Base-by-base conservation (phyloP, 2,888 invertebrate genomes). In the Synanthedon tipuliformis region DNA sequence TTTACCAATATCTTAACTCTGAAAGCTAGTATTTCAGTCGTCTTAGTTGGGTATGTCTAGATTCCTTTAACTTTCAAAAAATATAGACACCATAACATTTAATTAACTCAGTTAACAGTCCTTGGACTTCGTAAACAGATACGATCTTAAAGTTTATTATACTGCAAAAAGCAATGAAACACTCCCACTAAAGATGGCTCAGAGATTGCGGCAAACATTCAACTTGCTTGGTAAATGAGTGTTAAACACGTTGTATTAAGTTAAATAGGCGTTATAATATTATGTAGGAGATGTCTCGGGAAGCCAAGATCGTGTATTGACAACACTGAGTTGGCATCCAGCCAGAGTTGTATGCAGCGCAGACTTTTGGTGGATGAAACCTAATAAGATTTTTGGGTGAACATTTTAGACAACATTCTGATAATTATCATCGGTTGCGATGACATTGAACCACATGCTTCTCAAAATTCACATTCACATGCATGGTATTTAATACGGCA, bases 171-270 rank as follows among this genome's bases (percentile, higher is more conserved):
- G 34, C 34, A 34, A 45, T 15, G 45, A 12, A 45, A 45, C 45
- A 45, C n/a, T 45, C 45, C 45, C 8, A 45, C 7, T 7, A 45
- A 15, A n/a, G 45, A 12, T 45, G 8, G 13, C 45, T 15, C 45
- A 45, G 45, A 15, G 45, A n/a, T 15, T 15, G 15, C 12, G 45
- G 12, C 8, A 45, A 45, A 45, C 45, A 45, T 15, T 45, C 45
- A 45, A 63, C 57, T 61, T 59, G 55, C 56, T 61, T 59, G 55
- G 58, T 56, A 65, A 71, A 67, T 66, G 63, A 64, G 65, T 63
- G 64, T 66, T 65, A 69, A 69, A 68, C 65, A 63, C 64, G 61
- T 60, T 55, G 63, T 63, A 70, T 71, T 75, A 73, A 71, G 73
- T 67, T 73, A 73, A 75, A 18, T 73, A 68, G 61, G 61, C 61